phyloP scores from a whole-genome alignment of 2,797 vertebrate species.

The Neopelma chrysocephalum region DNA sequence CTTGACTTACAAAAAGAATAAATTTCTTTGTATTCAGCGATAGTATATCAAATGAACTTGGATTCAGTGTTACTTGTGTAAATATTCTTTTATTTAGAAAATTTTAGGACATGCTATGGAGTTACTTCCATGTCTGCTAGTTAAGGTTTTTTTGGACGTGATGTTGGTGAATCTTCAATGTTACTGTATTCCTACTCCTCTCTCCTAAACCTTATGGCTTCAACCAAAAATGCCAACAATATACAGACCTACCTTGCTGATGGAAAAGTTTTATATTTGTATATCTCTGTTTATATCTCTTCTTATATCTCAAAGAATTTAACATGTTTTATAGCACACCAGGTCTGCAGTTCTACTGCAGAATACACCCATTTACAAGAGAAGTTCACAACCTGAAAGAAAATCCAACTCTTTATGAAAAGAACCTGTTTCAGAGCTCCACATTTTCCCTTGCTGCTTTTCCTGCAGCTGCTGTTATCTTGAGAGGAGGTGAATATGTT shows the following conservation, averaged over 20 bases:
- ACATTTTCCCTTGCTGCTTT: not conserved
- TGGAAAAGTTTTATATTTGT: not conserved
- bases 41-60: not conserved
- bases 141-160: not conserved
- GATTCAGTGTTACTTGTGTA: not conserved
- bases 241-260: not conserved
- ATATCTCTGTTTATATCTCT: not conserved
- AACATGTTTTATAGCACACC: not conserved
- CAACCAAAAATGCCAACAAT: not conserved
- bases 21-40: not conserved
- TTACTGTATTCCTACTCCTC: fast-evolving
- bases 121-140: not conserved
- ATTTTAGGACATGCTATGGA: not conserved
- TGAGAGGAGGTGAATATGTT: not conserved
- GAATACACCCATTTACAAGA: not conserved
- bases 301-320: not conserved
- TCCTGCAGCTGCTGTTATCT: not conserved
- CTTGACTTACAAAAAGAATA: not conserved
- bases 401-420: not conserved
- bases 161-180: not conserved
- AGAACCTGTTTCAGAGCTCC: not conserved
- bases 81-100: not conserved
- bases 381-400: not conserved
- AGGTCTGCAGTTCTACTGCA: not conserved
- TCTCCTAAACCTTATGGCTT: not conserved